Conservation (phyloP, 2,797 vertebrate genomes). For the Poecilia wingei region DNA sequence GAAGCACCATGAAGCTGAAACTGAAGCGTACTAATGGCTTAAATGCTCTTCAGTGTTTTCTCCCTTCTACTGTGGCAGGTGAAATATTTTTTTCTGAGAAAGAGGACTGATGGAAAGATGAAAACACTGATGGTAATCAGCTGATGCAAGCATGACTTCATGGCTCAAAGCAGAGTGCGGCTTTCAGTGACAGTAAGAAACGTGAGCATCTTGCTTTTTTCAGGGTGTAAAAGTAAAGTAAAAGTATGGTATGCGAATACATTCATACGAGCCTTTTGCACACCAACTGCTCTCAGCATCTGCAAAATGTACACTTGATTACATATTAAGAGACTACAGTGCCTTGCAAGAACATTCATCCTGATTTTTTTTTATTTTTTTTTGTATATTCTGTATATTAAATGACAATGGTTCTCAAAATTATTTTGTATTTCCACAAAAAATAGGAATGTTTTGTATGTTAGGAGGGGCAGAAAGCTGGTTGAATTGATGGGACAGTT, state of each 20-base stretch:
- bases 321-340: background rate
- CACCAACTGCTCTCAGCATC: background rate
- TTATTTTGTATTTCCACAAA: background rate
- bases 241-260: background rate
- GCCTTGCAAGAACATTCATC: background rate
- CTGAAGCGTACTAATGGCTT: conserved; percentile 3
- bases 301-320: background rate
- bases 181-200: conserved; percentile 1
- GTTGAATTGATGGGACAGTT: background rate
- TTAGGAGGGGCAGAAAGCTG: background rate
- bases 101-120: conserved; percentile 12
- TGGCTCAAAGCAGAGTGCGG: conserved; percentile 11
- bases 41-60: conserved; percentile 16
- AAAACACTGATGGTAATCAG: conserved; percentile 24
- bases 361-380: no score
- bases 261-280: background rate
- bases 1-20: conserved; percentile 9
- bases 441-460: background rate
- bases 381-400: background rate
- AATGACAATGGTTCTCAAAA: background rate
- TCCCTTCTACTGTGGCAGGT: conserved; percentile 1
- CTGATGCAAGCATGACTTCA: conserved; percentile 31
- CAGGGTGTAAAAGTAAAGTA: conserved; percentile 3
- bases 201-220: background rate
- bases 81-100: conserved; percentile 6